Percentiles rank a stretch among this genome's conserved stretches.
phyloP scores from a whole-genome alignment of 2,113 vertebrate species.

The Sinocyclocheilus maitianheensis region DNA sequence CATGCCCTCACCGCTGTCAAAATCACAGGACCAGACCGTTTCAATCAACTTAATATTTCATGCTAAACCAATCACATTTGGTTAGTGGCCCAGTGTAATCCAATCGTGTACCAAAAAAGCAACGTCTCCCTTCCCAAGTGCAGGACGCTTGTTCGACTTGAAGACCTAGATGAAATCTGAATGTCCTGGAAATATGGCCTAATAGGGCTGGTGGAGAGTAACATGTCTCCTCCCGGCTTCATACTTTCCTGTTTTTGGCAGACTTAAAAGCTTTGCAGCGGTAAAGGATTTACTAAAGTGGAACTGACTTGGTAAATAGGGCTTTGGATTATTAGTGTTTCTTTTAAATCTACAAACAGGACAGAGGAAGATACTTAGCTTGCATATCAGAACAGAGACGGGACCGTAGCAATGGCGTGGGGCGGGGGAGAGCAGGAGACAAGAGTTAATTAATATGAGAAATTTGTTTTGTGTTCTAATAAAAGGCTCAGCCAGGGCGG shows the following conservation, averaged over 20 bases:
- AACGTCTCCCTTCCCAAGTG: constrained; percentile 33
- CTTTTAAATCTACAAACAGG: constrained; percentile 69
- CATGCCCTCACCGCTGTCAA: constrained; percentile 68
- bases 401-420: constrained; percentile 30
- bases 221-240: constrained; percentile 67
- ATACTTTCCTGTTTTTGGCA: constrained; percentile 57
- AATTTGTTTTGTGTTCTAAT: constrained; percentile 84
- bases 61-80: constrained; percentile 77
- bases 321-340: constrained; percentile 71
- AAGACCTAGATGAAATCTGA: constrained; percentile 75
- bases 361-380: constrained; percentile 75
- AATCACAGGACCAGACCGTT: constrained; percentile 68
- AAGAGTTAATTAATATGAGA: constrained; percentile 87
- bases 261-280: constrained; percentile 64
- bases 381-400: constrained; percentile 68
- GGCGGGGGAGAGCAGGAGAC: constrained; percentile 66
- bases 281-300: constrained; percentile 76
- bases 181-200: constrained; percentile 66
- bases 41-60: constrained; percentile 74
- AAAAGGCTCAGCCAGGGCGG: constrained; percentile 78
- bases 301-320: constrained; percentile 79
- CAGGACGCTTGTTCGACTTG: constrained; percentile 62
- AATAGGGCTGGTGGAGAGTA: constrained; percentile 72
- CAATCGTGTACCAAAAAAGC: constrained; percentile 62
- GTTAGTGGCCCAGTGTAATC: constrained; percentile 75